Evolutionary conservation across 2,113 vertebrate genomes (phyloP).

Genomic region (Syngnathus typhle): DNA sequence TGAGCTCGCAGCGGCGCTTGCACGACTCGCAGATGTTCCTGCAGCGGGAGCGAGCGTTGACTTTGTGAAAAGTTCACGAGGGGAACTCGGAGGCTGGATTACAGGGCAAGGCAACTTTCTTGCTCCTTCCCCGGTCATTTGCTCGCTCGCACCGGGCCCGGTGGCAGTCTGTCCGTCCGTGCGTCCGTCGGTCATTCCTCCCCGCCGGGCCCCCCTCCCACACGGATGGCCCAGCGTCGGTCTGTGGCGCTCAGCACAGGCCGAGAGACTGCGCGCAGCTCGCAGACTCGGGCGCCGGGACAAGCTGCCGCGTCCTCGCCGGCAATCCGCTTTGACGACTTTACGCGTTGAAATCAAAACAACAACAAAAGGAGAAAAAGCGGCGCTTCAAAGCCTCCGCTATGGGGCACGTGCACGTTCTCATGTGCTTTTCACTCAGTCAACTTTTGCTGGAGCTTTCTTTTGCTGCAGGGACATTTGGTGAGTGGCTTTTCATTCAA

Average conservation of each 20-base stretch:
- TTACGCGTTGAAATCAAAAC: slow-evolving; percentile 14
- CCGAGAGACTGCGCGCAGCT: slow-evolving; percentile 33
- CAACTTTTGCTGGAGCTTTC: slow-evolving; percentile 60
- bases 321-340: slow-evolving; percentile 48
- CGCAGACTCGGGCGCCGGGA: neutral
- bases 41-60: slow-evolving; percentile 40
- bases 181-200: slow-evolving; percentile 64
- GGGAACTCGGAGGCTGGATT: neutral
- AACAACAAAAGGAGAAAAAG: neutral
- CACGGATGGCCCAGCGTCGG: slow-evolving; percentile 70
- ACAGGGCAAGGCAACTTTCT: slow-evolving; percentile 17
- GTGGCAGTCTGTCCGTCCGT: slow-evolving; percentile 26
- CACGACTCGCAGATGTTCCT: slow-evolving; percentile 62
- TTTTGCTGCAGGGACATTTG: slow-evolving; percentile 62
- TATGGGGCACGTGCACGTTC: slow-evolving; percentile 71
- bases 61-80: slow-evolving; percentile 21
- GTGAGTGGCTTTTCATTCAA: slow-evolving; percentile 43
- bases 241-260: slow-evolving; percentile 67
- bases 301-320: slow-evolving; percentile 13
- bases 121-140: slow-evolving; percentile 39
- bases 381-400: slow-evolving; percentile 31
- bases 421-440: slow-evolving; percentile 64
- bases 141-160: slow-evolving; percentile 39
- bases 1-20: slow-evolving; percentile 40
- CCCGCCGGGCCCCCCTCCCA: slow-evolving; percentile 51